These are phyloP conservation scores for Andrena flavipes DNA, from an alignment of 2,888 invertebrate genomes.

Conservation along the genomic window DNA sequence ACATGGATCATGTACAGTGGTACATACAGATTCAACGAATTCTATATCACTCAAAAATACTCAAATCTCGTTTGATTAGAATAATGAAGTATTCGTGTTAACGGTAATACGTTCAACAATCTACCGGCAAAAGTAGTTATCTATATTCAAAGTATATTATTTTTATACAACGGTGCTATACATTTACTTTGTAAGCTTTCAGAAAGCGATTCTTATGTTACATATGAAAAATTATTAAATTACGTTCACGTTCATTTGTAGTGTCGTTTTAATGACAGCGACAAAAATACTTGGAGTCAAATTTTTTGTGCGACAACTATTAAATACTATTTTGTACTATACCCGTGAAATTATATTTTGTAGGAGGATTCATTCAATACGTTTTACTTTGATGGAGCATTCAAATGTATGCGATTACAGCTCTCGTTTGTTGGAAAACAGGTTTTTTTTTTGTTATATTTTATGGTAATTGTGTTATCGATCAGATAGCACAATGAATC, in stretches of 20 bases:
- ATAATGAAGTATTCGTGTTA: slow-evolving; percentile 12
- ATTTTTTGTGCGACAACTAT: neutral
- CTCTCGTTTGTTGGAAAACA: neutral
- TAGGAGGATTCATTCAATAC: slow-evolving; percentile 15
- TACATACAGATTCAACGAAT: slow-evolving; percentile 4
- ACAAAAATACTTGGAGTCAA: slow-evolving; percentile 26
- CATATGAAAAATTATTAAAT: slow-evolving; percentile 13
- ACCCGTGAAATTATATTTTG: slow-evolving; percentile 11
- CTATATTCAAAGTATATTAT: slow-evolving; percentile 12
- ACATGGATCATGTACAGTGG: neutral
- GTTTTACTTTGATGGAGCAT: neutral
- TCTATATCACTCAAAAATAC: slow-evolving; percentile 14
- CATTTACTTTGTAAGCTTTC: slow-evolving; percentile 23
- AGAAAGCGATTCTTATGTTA: slow-evolving; percentile 8
- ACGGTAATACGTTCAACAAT: slow-evolving; percentile 12
- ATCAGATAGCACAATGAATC: neutral
- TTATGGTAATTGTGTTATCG: neutral
- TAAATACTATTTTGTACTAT: slow-evolving; percentile 39
- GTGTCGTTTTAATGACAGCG: slow-evolving; percentile 12
- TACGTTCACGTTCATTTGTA: slow-evolving; percentile 33
- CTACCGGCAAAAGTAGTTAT: neutral
- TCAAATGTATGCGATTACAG: neutral
- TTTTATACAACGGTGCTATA: slow-evolving; percentile 11
- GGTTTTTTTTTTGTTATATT: neutral
- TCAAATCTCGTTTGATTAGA: neutral